A percentile compares a stretch with the other conserved stretches of the same genome.
Conservation (phyloP, 1,140 invertebrate genomes). For the Drosophila busckii region DNA sequence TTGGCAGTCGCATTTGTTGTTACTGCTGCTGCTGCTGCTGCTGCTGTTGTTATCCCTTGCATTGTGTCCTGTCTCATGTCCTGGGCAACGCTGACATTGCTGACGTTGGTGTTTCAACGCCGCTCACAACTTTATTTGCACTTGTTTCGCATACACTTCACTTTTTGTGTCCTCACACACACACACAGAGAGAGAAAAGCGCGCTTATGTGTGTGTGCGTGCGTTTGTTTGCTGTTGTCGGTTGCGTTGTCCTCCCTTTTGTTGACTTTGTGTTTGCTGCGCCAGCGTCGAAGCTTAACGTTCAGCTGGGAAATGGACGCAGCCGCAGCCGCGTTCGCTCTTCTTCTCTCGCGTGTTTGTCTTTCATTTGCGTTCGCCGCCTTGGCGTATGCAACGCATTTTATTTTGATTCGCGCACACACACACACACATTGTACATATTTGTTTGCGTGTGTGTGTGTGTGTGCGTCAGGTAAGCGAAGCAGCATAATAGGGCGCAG, state of each 20-base stretch:
- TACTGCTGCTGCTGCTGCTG: constrained; percentile 7
- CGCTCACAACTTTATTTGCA: constrained; percentile 56
- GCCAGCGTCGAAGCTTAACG: constrained; percentile 26
- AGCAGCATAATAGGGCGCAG: too few species aligned
- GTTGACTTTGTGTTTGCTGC: constrained; percentile 63
- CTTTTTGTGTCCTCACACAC: constrained; percentile 20
- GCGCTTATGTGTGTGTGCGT: background rate
- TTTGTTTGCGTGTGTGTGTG: background rate
- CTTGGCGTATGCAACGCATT: constrained; percentile 52
- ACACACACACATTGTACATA: constrained; percentile 22
- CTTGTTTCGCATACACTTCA: constrained; percentile 31
- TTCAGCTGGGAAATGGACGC: background rate
- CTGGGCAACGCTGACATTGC: constrained; percentile 29
- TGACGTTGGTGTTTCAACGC: constrained; percentile 45
- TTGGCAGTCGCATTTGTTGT: constrained; percentile 10
- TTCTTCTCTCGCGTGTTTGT: constrained; percentile 56
- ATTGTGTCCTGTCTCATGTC: constrained; percentile 9
- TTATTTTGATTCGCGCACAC: background rate
- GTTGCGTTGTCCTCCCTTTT: constrained; percentile 20
- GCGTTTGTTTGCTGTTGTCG: constrained; percentile 23
- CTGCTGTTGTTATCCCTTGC: constrained; percentile 5
- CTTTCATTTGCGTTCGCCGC: constrained; percentile 68
- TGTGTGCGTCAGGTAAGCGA: background rate
- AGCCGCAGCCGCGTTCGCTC: background rate
- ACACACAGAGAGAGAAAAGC: constrained; percentile 36